Percentiles rank a stretch among this genome's conserved stretches.
These are phyloP conservation scores for Siderastrea siderea DNA, from an alignment of 92 coral and sea anemone genomes.

Conservation along the genomic window DNA sequence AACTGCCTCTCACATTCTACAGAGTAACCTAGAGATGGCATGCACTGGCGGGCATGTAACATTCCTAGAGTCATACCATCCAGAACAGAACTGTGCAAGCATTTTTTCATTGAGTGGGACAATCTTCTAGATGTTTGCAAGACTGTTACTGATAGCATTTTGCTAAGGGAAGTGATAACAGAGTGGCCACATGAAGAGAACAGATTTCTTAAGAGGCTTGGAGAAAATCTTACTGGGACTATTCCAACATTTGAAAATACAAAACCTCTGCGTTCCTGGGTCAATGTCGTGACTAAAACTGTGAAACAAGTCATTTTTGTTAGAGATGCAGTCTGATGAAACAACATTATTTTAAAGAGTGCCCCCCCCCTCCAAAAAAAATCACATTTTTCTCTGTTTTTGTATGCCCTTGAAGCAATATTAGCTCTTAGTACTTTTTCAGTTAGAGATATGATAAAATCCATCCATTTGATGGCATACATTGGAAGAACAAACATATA, in stretches of 20 bases:
- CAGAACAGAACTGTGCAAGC: conserved; percentile 57
- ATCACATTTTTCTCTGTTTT: neutral
- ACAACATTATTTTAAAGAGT: neutral
- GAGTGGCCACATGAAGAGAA: conserved; percentile 34
- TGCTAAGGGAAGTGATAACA: neutral
- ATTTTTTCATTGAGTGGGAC: conserved; percentile 30
- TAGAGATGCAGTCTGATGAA: neutral
- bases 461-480: neutral
- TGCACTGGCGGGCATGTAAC: conserved; percentile 52
- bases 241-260: conserved; percentile 50
- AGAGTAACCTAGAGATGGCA: conserved; percentile 48
- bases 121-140: conserved; percentile 51
- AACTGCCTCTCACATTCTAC: conserved; percentile 46
- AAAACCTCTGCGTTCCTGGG: conserved; percentile 41
- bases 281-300: conserved; percentile 38
- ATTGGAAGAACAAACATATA: neutral
- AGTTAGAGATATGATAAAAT: no score
- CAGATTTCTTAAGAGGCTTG: conserved; percentile 48
- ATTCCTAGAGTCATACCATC: conserved; percentile 58
- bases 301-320: conserved; percentile 41
- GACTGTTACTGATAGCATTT: conserved; percentile 28
- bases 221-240: conserved; percentile 22
- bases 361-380: neutral
- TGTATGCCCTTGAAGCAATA: neutral
- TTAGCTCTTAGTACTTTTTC: neutral